Percentiles rank a stretch among this genome's conserved stretches.
These are phyloP conservation scores for Gadopsis marmoratus DNA, from an alignment of 2,797 vertebrate genomes.

Conservation along the genomic window DNA sequence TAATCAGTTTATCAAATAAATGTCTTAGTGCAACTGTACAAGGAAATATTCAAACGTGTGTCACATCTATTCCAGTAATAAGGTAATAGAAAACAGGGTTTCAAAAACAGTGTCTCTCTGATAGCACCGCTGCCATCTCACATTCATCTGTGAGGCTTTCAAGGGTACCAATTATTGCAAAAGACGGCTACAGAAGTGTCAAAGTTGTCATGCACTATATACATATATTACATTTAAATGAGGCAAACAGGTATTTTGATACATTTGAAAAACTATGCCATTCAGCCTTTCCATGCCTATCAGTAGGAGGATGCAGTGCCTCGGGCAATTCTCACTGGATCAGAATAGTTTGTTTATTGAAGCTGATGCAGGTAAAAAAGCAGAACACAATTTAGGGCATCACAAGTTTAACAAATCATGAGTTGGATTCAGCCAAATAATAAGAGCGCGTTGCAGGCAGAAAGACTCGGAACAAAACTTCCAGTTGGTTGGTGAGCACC, in stretches of 20 bases:
- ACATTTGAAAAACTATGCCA: constrained; percentile 2
- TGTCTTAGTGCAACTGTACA: background rate
- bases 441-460: background rate
- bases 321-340: constrained; percentile 9
- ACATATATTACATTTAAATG: constrained; percentile 6
- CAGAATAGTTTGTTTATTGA: constrained; percentile 18
- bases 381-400: background rate
- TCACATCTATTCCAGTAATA: background rate
- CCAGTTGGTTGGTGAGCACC: constrained; percentile 1
- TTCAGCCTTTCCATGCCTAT: constrained; percentile 16
- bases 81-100: background rate
- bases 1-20: constrained; percentile 38
- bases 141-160: background rate
- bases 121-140: background rate
- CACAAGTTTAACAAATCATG: constrained; percentile 28
- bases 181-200: background rate
- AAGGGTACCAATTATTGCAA: background rate
- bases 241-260: background rate
- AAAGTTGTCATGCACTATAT: background rate
- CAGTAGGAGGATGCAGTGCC: constrained; percentile 14
- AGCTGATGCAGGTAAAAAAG: constrained; percentile 20
- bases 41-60: background rate
- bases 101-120: background rate
- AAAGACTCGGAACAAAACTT: background rate
- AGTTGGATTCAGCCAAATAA: constrained; percentile 3